These are phyloP conservation scores for Leucosticte australis DNA, from an alignment of 2,113 vertebrate species.

Conservation along the genomic window DNA sequence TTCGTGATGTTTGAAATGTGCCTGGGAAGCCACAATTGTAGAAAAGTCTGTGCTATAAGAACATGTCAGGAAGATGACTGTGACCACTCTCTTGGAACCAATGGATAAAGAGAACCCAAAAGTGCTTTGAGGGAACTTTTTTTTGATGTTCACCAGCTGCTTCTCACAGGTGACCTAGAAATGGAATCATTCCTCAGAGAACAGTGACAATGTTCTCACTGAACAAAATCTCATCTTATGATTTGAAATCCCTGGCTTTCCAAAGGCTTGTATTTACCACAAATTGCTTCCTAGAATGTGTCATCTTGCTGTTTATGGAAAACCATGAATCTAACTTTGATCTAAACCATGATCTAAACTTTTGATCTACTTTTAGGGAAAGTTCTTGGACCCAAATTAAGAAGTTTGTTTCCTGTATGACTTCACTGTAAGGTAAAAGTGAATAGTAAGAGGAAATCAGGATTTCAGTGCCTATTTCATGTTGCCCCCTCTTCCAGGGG, in stretches of 20 bases:
- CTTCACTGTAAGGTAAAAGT: background rate
- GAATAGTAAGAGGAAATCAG: background rate
- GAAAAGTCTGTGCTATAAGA: background rate
- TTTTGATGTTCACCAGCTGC: background rate
- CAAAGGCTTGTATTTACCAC: background rate
- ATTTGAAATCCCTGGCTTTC: background rate
- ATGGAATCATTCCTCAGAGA: background rate
- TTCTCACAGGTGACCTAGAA: background rate
- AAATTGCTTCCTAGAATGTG: background rate
- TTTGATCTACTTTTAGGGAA: fast-evolving
- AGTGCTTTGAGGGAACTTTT: background rate
- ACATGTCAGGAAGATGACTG: background rate
- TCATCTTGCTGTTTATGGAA: background rate
- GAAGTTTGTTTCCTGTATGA: background rate
- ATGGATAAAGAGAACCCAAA: background rate
- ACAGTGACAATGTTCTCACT: background rate
- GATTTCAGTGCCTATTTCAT: background rate
- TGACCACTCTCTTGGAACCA: background rate
- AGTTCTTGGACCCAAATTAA: background rate
- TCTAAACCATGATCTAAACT: background rate
- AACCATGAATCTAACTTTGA: background rate
- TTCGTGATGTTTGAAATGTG: background rate
- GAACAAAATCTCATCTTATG: background rate
- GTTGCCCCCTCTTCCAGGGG: fast-evolving
- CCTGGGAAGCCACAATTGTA: background rate